Base-by-base conservation (phyloP, 2,888 invertebrate species). In the Eupithecia insigniata region DNA sequence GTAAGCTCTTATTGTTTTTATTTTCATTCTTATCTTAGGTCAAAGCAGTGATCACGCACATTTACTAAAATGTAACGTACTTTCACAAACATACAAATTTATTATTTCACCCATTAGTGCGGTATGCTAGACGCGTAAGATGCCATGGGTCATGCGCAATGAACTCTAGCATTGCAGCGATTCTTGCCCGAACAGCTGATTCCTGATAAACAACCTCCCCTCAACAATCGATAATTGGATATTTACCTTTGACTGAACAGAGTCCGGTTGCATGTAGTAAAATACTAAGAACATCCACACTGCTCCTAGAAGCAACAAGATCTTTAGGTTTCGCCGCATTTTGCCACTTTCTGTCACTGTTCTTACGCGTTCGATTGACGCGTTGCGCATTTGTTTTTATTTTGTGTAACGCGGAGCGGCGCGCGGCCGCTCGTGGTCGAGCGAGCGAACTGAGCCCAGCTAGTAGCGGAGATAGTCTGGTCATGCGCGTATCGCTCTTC, bases 291-390 rank as follows among this genome's bases (percentile, higher is more conserved):
- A 92, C 87, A 92, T 92, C 93, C 93, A 94, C 76, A 89, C 90
- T 71, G 90, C 88, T 75, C 89, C 93, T 43, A 93, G 80, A 60
- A 93, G 86, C 84, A 91, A 90, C 79, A 93, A 78, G 66, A 94
- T 89, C 86, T 94, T 94, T 76, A 94, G 83, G 86, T 94, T 94
- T 67, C 93, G 91, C 75, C 93, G 85, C 94, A 94, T 94, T 80
- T 82, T 79, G 74, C 69, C 74, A 80, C 76, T 69, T 80, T 76
- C 67, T 75, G 75, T 78, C 79, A 81, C 84, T 77, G 71, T 75
- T 80, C 70, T 72, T 74, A 71, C 77, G 77, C 78, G 78, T 79
- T 80, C 78, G 78, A 73, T 77, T 79, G 75, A 75, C 81, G 78
- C 81, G 82, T 80, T 78, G 55, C 55, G 55, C 55, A 55, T 55